Conservation (phyloP, 2,797 vertebrate genomes). For the Poeciliopsis presidionis region DNA sequence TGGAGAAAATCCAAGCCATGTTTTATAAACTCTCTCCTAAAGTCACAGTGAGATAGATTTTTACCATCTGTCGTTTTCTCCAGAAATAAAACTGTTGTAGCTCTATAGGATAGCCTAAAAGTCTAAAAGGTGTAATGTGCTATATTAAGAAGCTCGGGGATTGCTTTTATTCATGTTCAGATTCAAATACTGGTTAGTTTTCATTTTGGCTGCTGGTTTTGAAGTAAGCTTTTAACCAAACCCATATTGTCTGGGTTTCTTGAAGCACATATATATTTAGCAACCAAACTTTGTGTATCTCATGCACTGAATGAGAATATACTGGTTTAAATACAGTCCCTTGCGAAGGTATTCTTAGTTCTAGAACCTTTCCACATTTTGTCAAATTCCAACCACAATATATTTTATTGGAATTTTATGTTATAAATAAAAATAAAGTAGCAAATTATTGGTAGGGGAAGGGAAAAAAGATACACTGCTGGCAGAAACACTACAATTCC, state of each 20-base stretch:
- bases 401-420: background rate
- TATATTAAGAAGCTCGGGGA: constrained; percentile 36
- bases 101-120: constrained; percentile 21
- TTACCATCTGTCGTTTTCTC: constrained; percentile 22
- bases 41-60: constrained; percentile 35
- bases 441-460: background rate
- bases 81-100: background rate
- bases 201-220: constrained; percentile 10
- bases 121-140: constrained; percentile 22
- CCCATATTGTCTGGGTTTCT: constrained; percentile 12
- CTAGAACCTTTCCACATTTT: background rate
- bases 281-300: constrained; percentile 29
- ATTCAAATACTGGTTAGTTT: constrained; percentile 27
- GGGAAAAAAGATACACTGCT: background rate
- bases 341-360: background rate
- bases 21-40: constrained; percentile 16
- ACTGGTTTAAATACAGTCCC: constrained; percentile 26
- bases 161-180: constrained; percentile 23
- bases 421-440: background rate
- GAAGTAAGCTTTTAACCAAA: constrained; percentile 24
- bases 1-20: constrained; percentile 10
- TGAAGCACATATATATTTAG: constrained; percentile 17
- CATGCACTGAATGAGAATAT: constrained; percentile 40
- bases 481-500: background rate
- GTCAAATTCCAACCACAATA: background rate